These are phyloP conservation scores for Myotis planiceps DNA, from an alignment of 2,797 vertebrate genomes.

Conservation along the genomic window DNA sequence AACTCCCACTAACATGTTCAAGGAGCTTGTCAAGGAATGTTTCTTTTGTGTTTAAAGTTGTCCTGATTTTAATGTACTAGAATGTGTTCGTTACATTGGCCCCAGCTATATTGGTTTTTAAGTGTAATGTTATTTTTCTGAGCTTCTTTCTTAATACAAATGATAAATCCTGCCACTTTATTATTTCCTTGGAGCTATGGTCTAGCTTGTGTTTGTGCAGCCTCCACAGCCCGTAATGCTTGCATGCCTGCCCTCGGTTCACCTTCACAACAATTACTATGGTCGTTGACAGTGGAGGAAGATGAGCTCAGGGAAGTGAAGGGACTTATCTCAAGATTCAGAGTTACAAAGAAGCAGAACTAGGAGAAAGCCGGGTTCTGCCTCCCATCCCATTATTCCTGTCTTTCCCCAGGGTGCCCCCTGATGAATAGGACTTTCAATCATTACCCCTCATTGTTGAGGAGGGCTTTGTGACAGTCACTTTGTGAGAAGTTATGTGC, in stretches of 20 bases:
- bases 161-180: not conserved
- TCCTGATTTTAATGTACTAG: not conserved
- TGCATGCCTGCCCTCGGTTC: not conserved
- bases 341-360: not conserved
- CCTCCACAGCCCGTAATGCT: not conserved
- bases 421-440: not conserved
- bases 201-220: not conserved
- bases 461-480: not conserved
- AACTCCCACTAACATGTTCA: not conserved
- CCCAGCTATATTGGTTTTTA: not conserved
- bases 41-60: not conserved
- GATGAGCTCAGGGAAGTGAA: not conserved
- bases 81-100: not conserved
- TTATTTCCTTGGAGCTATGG: not conserved
- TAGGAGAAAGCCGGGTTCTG: not conserved
- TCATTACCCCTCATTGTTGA: not conserved
- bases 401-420: not conserved
- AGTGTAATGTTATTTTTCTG: not conserved
- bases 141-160: constrained; percentile 1
- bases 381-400: not conserved
- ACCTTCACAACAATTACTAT: not conserved
- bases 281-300: not conserved
- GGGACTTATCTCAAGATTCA: not conserved
- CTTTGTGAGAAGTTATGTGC: constrained; percentile 22
- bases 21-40: not conserved